These are phyloP conservation scores for Esox lucius DNA, from an alignment of 2,797 vertebrate genomes.

Conservation along the genomic window DNA sequence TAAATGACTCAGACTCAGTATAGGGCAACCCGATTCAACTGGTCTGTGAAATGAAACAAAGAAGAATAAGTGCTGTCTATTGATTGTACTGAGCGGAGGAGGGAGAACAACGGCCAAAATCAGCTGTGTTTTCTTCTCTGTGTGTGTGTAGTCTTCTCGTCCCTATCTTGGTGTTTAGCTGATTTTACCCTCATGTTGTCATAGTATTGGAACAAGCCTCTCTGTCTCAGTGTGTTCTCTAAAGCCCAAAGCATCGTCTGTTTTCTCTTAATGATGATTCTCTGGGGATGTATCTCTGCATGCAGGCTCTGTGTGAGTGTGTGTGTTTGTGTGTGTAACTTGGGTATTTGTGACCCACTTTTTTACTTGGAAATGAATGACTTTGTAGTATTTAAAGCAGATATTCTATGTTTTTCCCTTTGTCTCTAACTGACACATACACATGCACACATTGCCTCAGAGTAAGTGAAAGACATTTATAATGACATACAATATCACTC, in stretches of 20 bases:
- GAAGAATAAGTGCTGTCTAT: background rate
- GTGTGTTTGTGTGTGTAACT: slow-evolving; percentile 1
- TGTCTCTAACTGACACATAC: no score
- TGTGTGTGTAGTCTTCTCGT: background rate
- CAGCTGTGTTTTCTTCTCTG: background rate
- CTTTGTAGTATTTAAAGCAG: no score
- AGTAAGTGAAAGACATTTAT: no score
- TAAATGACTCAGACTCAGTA: background rate
- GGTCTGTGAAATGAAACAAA: background rate
- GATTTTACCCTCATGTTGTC: background rate
- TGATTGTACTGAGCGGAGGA: background rate
- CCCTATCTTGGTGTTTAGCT: slow-evolving; percentile 3
- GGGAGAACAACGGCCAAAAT: background rate
- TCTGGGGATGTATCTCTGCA: slow-evolving; percentile 17
- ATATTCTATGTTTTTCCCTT: no score
- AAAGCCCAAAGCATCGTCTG: slow-evolving; percentile 7
- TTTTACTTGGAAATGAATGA: no score
- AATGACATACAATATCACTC: no score
- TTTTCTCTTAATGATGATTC: slow-evolving; percentile 6
- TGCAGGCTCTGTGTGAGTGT: slow-evolving; percentile 5
- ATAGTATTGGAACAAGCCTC: background rate
- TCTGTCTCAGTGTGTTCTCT: background rate
- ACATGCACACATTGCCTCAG: no score
- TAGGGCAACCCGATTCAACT: background rate
- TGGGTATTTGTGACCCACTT: no score